Conservation (phyloP, 64 coral and sea anemone species). For the Montipora foliosa region DNA sequence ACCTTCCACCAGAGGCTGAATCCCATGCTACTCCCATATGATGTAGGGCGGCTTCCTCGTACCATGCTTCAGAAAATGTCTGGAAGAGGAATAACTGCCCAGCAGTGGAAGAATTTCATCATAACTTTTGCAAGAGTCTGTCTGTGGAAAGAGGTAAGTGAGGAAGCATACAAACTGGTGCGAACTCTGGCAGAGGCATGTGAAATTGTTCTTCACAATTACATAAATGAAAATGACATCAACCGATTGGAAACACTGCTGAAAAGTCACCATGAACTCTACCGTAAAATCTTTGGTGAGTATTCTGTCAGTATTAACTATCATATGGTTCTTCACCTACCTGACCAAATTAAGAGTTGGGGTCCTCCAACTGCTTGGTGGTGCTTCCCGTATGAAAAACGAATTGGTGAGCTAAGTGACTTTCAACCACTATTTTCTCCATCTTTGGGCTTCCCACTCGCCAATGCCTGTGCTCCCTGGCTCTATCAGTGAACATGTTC, state of each 20-base stretch:
- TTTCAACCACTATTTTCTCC: too few species aligned
- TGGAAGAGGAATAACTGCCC: too few species aligned
- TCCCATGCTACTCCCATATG: slow-evolving; percentile 32
- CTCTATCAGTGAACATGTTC: too few species aligned
- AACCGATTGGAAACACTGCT: not conserved
- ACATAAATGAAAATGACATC: not conserved
- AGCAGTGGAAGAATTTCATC: too few species aligned
- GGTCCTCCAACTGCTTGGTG: slow-evolving; percentile 28
- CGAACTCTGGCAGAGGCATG: not conserved
- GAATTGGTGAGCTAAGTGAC: too few species aligned
- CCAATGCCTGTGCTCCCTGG: too few species aligned
- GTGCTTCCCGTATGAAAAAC: slow-evolving; percentile 11
- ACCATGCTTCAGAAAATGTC: too few species aligned
- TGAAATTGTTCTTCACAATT: not conserved
- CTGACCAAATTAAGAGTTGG: not conserved
- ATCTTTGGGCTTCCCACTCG: too few species aligned
- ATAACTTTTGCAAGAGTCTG: slow-evolving; percentile 8
- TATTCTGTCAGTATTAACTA: not conserved
- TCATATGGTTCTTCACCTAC: slow-evolving; percentile 44
- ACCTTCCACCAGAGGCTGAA: not conserved
- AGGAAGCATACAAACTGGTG: slow-evolving; percentile 15
- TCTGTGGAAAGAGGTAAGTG: not conserved
- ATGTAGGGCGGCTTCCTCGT: not conserved
- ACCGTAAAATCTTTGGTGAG: not conserved
- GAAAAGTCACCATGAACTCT: not conserved